Base-by-base conservation (phyloP, 2,797 vertebrate genomes). In the Lepidocolaptes lacrymiger region DNA sequence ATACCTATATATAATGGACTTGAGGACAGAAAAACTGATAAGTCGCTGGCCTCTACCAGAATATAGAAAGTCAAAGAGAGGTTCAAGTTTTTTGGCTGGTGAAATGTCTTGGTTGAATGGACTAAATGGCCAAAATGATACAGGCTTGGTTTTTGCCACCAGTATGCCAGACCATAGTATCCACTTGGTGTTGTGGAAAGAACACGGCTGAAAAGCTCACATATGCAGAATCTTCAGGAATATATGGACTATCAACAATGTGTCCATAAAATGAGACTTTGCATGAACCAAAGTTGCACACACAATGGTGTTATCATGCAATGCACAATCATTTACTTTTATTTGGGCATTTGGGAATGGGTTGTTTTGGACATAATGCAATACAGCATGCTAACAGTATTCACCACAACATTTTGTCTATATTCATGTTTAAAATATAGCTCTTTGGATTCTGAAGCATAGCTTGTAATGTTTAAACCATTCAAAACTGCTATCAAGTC, bases 121-220 rank as follows among this genome's bases (percentile, higher is more conserved):
- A 93, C 98, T 99, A 96, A 99, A 99, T 14, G 99, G 99, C 46
- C 98, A 96, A 95, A 99, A 99, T 82, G 99, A 99, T 95, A 97
- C 98, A 2, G 99, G 99, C 86, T 98, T 99, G 97, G 99, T 99
- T 96, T 99, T 99, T 89, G 99, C 99, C 95, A 99, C 99, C 91
- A 99, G 99, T 97, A 99, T 99, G 99, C 99, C 99, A 2, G 99
- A 99, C 97, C 99, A 99, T 98, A 99, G 99, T 98, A 99, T 99
- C 98, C 99, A 99, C 97, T 96, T 99, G 98, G 99, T 99, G 62
- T 98, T 99, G 97, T 99, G 99, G 99, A 99, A 99, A 96, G 99
- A 99, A 96, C 99, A 99, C 0, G 98, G 99, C 95, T 99, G 98
- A 98, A 79, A 34, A 78, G 46, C 39, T 63, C 14, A 83, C 32